A percentile compares a stretch with the other conserved stretches of the same genome.
phyloP scores from a whole-genome alignment of 2,888 invertebrate genomes.

The Dermolepida albohirtum region DNA sequence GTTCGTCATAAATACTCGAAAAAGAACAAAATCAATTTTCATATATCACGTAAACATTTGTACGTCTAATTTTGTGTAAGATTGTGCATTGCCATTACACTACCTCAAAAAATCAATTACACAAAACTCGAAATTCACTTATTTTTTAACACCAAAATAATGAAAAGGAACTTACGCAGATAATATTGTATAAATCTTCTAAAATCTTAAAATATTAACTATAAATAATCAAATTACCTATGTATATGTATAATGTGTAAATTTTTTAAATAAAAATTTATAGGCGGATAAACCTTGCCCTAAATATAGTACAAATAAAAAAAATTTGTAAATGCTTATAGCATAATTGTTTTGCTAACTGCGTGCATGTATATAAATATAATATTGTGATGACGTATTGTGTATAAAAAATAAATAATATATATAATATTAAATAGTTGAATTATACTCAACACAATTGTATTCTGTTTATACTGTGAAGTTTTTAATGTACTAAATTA shows the following conservation, averaged over 20 bases:
- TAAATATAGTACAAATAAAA: conserved; percentile 47
- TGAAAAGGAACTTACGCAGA: conserved; percentile 8
- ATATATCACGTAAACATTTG: background rate
- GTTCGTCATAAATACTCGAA: background rate
- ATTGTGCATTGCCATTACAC: conserved; percentile 29
- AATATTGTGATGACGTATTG: conserved; percentile 28
- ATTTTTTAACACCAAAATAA: too few species aligned
- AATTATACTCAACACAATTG: background rate
- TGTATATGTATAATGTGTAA: too few species aligned
- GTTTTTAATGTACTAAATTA: too few species aligned
- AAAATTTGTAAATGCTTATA: conserved; percentile 47
- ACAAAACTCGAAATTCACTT: background rate
- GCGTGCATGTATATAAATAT: conserved; percentile 11
- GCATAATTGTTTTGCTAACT: conserved; percentile 43
- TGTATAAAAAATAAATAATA: conserved; percentile 4
- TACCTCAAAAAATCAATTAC: conserved; percentile 20
- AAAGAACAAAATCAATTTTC: background rate
- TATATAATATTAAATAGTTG: conserved; percentile 1
- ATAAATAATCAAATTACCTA: background rate
- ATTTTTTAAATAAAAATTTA: background rate
- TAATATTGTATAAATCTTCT: background rate
- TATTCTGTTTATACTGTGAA: too few species aligned
- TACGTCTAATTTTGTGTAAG: conserved; percentile 8
- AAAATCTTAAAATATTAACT: background rate
- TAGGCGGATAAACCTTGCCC: conserved; percentile 41